Evolutionary conservation across 1,140 invertebrate species (phyloP), one percentile per base, ranked within the genome.

Genomic region (Oreohelix idahoensis): DNA sequence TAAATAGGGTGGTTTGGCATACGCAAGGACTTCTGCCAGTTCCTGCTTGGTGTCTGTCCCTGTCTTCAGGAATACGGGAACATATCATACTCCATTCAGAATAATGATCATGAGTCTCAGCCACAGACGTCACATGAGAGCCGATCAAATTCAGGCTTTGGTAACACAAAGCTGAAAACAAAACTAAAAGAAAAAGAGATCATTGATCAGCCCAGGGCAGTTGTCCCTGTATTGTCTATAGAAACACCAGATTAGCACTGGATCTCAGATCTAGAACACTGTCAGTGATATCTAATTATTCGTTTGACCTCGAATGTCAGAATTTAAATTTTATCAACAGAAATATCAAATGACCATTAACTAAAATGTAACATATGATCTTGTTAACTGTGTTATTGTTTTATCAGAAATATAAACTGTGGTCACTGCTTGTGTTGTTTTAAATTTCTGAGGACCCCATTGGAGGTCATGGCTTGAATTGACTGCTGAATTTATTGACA

Each of bases 61-160:
- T 94, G 98, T 82, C 94, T 99, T 26, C 97, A 98, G 94, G 97
- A 99, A 90, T 99, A 99, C 92, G 98, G 97, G 8, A 99, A 99
- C 92, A 99, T 99, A 88, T 97, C 97, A 1, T 99, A 99, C 90
- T 96, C 95, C 88, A 87, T 93, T 70, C 92, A 95, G 51, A 91
- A 86, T 81, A 86, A 92, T 71, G 86, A 88, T 70, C 51, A 70
- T 8, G 85, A 86, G 13, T 76, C 79, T 20, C 77, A 84, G 23
- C 35, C 35, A 36, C 81, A 53, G 58, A 53, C 66, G 42, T 74
- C 81, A 29, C 45, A 45, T 17, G 29, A 53, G 74, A 39, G 81
- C 70, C 23, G 45, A 36, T 29, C 81, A 87, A 73, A 82, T 79
- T 20, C 81, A 75, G 11, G 86, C 82, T 38, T 74, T n/a, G 76